Conservation (phyloP, 2,888 invertebrate species). For the Portevinia maculata region DNA sequence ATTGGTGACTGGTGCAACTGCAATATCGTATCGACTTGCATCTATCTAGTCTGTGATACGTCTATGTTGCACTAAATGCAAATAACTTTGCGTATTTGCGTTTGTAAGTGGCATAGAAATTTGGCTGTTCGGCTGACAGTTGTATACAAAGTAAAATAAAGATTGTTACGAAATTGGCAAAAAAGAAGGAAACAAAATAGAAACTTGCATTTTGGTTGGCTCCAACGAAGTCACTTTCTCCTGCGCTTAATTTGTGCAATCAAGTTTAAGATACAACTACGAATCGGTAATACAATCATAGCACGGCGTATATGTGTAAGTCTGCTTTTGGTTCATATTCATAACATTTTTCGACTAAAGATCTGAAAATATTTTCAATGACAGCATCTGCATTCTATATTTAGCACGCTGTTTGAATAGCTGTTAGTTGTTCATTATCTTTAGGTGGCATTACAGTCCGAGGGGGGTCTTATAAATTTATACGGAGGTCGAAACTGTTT, state of each 20-base stretch:
- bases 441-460: no score
- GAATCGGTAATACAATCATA: no score
- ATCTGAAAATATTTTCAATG: no score
- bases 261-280: background rate
- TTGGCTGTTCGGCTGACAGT: slow-evolving; percentile 18
- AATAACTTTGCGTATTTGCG: slow-evolving; percentile 23
- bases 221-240: slow-evolving; percentile 31
- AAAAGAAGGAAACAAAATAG: slow-evolving; percentile 5
- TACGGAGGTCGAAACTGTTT: no score
- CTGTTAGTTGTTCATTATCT: no score
- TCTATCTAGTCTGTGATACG: slow-evolving; percentile 12
- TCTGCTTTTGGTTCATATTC: no score
- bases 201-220: slow-evolving; percentile 20
- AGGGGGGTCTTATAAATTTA: no score
- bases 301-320: no score
- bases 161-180: slow-evolving; percentile 28
- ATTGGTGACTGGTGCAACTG: slow-evolving; percentile 23
- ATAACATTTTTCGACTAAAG: no score
- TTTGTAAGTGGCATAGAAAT: slow-evolving; percentile 21
- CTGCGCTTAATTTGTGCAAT: slow-evolving; percentile 7
- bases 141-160: slow-evolving; percentile 16
- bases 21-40: background rate
- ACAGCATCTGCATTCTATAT: no score
- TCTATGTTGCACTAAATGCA: slow-evolving; percentile 18
- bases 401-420: no score